Evolutionary conservation across 2,888 invertebrate genomes (phyloP).

Genomic region (Trachelus iudaicus): DNA sequence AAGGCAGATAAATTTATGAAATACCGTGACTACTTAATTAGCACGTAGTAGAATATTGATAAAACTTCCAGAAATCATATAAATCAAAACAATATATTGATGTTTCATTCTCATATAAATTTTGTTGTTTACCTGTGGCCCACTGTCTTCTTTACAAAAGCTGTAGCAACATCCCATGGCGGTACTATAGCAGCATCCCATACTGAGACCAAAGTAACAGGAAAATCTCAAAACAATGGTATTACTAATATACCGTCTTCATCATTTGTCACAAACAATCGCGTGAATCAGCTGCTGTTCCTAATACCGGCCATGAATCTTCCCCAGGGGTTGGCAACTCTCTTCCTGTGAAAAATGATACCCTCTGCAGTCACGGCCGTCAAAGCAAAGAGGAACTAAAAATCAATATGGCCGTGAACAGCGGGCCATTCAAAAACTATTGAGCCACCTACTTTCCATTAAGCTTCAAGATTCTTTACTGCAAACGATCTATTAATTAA

Average conservation of each 20-base stretch:
- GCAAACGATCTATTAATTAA: no score
- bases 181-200: conserved; percentile 45
- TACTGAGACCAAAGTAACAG: conserved; percentile 21
- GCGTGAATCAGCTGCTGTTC: not conserved
- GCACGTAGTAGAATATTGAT: not conserved
- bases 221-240: not conserved
- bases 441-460: no score
- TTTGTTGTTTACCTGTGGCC: conserved; percentile 72
- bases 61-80: not conserved
- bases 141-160: conserved; percentile 77
- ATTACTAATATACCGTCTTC: not conserved
- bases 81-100: not conserved
- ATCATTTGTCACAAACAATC: not conserved
- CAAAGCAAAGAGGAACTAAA: no score
- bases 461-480: no score
- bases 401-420: no score
- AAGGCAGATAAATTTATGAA: conserved; percentile 1
- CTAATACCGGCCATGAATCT: not conserved
- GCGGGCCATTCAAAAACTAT: no score
- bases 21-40: not conserved
- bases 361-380: no score
- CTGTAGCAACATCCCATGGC: conserved; percentile 79
- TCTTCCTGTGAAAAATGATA: no score
- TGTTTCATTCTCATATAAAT: not conserved
- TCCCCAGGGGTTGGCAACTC: not conserved